phyloP scores from a whole-genome alignment of 2,888 invertebrate species.

The Ellobium chinense region DNA sequence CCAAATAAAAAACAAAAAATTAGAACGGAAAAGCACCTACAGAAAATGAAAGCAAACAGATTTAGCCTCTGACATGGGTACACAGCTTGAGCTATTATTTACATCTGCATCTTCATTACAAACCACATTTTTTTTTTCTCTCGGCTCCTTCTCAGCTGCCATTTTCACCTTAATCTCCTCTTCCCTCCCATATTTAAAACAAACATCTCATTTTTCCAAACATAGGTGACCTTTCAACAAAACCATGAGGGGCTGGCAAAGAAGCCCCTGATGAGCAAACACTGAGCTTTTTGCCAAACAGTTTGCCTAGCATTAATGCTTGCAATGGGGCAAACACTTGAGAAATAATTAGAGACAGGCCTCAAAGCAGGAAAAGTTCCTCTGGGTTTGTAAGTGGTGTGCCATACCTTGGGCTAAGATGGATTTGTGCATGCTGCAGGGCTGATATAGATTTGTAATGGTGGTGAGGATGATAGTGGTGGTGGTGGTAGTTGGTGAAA shows the following conservation, averaged over 20 bases:
- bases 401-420: no score
- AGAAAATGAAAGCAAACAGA: background rate
- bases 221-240: background rate
- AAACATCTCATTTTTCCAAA: background rate
- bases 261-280: conserved; percentile 14
- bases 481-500: no score
- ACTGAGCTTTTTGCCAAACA: background rate
- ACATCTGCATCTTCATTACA: background rate
- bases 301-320: conserved; percentile 7
- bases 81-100: background rate
- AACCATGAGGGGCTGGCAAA: background rate
- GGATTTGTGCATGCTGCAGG: no score
- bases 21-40: background rate
- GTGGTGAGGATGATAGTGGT: no score
- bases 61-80: background rate
- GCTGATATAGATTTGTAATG: no score
- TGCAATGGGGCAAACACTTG: conserved; percentile 24
- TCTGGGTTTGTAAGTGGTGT: no score
- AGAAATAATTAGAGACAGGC: background rate
- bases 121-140: background rate
- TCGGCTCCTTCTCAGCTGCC: background rate
- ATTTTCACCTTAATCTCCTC: background rate
- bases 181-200: background rate
- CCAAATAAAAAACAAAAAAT: no score
- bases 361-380: background rate